Evolutionary conservation across 1,140 invertebrate species (phyloP), one percentile per base, ranked within the genome.

Genomic region (Magallana gigas): DNA sequence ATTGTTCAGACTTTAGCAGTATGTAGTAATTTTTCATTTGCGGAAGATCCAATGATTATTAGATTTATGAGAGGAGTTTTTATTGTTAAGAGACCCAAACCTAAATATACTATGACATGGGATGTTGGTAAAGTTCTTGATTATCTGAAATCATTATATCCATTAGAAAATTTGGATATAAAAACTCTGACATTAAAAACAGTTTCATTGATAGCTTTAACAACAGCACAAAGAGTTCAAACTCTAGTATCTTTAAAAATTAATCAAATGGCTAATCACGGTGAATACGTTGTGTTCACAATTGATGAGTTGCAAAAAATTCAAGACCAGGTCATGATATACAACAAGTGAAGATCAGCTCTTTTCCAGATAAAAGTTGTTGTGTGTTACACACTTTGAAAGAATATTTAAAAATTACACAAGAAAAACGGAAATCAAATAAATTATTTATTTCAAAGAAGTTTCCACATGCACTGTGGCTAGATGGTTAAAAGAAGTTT

Each of bases 381-480:
- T 87, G 85, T 87, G 60, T 84, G 62, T 14, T 85, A 7, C 4
- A 62, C 11, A 84, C 85, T 81, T 56, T 90, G 36, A 57, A 76
- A 14, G 36, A 86, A 76, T 90, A 90, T 58, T 29, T 90, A 3
- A 71, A 80, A 60, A 64, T 29, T 12, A 88, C 89, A 16, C 23
- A 57, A 59, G 58, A 58, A 9, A 9, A 83, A 1, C 76, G 89
- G 58, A 88, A 88, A 85, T 84, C 84, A 59, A 14, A 23, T 18
- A n/a, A 80, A 18, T 57, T 85, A 8, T 83, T 88, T 85, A 57
- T 89, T 56, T 90, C 87, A 62, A 88, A 16, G 14, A 11, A 1
- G 87, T 90, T 5, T 59, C 85, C 11, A 87, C 89, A 76, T 88
- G 87, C 58, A 88, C 87, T 48, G 29, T 90, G 57, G 71, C 85